Evolutionary conservation across 2,888 invertebrate species (phyloP), one percentile per base, ranked within the genome.

Genomic region (Lasiommata megera): DNA sequence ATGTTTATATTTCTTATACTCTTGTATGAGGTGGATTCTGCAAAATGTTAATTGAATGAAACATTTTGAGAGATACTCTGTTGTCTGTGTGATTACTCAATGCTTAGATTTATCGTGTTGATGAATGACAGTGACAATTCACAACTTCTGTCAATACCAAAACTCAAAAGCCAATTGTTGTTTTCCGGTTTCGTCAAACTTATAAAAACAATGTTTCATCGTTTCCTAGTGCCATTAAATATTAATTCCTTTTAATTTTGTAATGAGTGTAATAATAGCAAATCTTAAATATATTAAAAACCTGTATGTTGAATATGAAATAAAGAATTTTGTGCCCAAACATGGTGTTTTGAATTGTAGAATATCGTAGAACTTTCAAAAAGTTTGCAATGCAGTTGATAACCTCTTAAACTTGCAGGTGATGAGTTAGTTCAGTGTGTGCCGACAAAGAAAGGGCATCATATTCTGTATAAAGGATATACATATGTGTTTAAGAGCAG

Each of bases 401-500:
- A 18, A 12, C n/a, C n/a, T 34, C 36, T 29, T 40, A 44, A 54
- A 40, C 38, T 88, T 88, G 51, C 84, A 89, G 89, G 79, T 68
- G 86, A 84, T 51, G 87, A 88, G 71, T 69, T 88, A 65, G 89
- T 88, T 52, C 84, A 84, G 69, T 90, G 88, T 69, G 88, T 90
- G 37, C 87, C 89, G 5, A 87, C 89, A 11, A 84, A 82, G 62
- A 89, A 86, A 63, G 90, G 90, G 7, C 88, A 88, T 60, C 87
- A 88, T 59, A 84, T 90, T 51, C 67, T 90, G 56, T 86, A 83
- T 64, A 85, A 89, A 73, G 88, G 88, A 65, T 91, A 86, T 64
- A 90, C 88, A 14, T 91, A 88, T 67, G 77, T 84, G 50, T 86
- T 88, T 65, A 88, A 88, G 73, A 80, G 82, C 75, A 84, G 80